Base-by-base conservation (phyloP, 2,113 vertebrate species). In the Sisor rabdophorus region DNA sequence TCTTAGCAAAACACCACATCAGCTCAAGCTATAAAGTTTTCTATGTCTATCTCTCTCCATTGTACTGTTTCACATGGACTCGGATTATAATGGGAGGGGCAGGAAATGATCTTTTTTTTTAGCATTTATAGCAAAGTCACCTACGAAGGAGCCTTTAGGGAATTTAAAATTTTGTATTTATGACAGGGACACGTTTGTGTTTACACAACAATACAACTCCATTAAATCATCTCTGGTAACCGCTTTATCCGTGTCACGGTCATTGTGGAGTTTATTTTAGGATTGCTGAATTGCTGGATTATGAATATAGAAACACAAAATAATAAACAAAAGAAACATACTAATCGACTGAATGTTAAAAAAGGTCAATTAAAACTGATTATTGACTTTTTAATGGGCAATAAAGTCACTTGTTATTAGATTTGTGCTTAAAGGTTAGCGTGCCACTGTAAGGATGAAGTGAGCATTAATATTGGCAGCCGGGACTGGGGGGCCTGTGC, bases 391-490 rank as follows among this genome's bases (percentile, higher is more conserved):
- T 90, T 92, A 89, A 89, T 91, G 90, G 50, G 91, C 88, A 89
- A 89, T 85, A 92, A 84, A 86, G 85, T 87, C 55, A 89, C 92
- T 95, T 91, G 93, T 96, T 95, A 95, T 87, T 81, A 83, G 81
- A 89, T 94, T 92, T 90, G 91, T 91, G 83, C 83, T 90, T 84
- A 92, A 91, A 90, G 89, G 87, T 91, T 90, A 91, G 85, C 75
- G 75, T 85, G 86, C 86, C 80, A 75, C 84, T 82, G 77, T 78
- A 77, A 72, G 83, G 79, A 82, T 74, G 84, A 86, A 89, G 85
- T 86, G 89, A 90, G 85, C 88, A 90, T 89, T 89, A 83, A 91
- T 91, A 90, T 88, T 75, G 32, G 58, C 74, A 83, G 86, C 84
- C 19, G 53, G 78, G 76, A 80, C 93, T 95, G 93, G 56, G 70